A percentile compares a stretch with the other conserved stretches of the same genome.
phyloP scores from a whole-genome alignment of 2,113 vertebrate genomes.

The Salvelinus namaycush region DNA sequence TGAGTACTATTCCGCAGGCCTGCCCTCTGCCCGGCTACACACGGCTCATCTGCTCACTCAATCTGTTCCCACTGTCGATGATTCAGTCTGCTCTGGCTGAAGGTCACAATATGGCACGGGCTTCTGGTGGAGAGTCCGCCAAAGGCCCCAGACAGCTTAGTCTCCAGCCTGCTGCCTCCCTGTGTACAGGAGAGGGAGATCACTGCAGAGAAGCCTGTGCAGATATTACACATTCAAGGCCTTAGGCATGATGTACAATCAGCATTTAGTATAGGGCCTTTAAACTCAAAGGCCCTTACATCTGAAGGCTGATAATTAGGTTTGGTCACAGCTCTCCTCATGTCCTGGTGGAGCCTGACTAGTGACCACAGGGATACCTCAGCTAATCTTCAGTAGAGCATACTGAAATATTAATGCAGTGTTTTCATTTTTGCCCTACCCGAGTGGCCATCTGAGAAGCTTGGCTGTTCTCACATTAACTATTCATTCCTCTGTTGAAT shows the following conservation, averaged over 20 bases:
- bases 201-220: too few relatives aligned
- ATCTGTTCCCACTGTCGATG: slow-evolving; percentile 20
- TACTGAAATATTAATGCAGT: slow-evolving; percentile 67
- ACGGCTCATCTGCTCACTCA: slow-evolving; percentile 51
- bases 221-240: too few relatives aligned
- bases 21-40: slow-evolving; percentile 4
- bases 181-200: slow-evolving; percentile 35
- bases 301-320: too few relatives aligned
- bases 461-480: slow-evolving; percentile 61
- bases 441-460: slow-evolving; percentile 62
- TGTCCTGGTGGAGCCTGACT: neutral
- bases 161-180: slow-evolving; percentile 30
- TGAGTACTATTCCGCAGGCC: slow-evolving; percentile 26
- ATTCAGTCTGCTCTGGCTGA: slow-evolving; percentile 46
- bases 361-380: slow-evolving; percentile 28
- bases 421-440: slow-evolving; percentile 51
- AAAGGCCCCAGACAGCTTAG: slow-evolving; percentile 18
- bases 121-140: slow-evolving; percentile 24
- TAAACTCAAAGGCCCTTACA: too few relatives aligned
- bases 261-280: too few relatives aligned
- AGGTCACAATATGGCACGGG: slow-evolving; percentile 53
- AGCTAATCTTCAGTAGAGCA: slow-evolving; percentile 28
- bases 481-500: slow-evolving; percentile 64
- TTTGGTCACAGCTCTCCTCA: too few relatives aligned
- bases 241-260: too few relatives aligned